These are phyloP conservation scores for Podarcis raffonei DNA, from an alignment of 2,113 vertebrate genomes.

Conservation along the genomic window DNA sequence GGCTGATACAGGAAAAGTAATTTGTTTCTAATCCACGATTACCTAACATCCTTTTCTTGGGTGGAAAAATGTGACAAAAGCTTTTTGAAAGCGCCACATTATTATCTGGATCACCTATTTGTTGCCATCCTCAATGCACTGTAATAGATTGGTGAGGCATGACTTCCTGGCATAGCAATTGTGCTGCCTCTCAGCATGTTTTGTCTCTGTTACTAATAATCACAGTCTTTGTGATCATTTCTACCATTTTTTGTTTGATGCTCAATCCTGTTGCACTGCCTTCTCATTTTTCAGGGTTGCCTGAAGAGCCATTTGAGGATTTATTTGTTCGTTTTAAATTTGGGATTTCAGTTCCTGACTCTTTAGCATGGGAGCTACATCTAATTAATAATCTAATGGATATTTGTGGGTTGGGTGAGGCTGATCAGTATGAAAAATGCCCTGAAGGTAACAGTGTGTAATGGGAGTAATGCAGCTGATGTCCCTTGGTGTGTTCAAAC, in stretches of 20 bases:
- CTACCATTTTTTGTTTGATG: background rate
- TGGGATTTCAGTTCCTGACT: background rate
- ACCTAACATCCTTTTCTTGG: background rate
- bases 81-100: slow-evolving; percentile 4
- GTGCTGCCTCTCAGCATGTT: background rate
- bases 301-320: background rate
- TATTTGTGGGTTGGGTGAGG: background rate
- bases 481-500: background rate
- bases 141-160: slow-evolving; percentile 11
- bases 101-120: slow-evolving; percentile 9
- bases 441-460: background rate
- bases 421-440: background rate
- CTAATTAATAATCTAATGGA: background rate
- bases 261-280: background rate
- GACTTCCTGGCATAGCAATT: background rate
- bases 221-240: background rate
- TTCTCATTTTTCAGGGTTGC: background rate
- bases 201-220: background rate
- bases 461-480: background rate
- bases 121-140: background rate
- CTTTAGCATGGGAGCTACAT: background rate
- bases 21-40: slow-evolving; percentile 11
- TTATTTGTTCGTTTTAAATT: background rate
- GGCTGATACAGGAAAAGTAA: slow-evolving; percentile 2
- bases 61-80: background rate